Conservation (phyloP, 2,797 vertebrate species). For the Acanthurus tractus region DNA sequence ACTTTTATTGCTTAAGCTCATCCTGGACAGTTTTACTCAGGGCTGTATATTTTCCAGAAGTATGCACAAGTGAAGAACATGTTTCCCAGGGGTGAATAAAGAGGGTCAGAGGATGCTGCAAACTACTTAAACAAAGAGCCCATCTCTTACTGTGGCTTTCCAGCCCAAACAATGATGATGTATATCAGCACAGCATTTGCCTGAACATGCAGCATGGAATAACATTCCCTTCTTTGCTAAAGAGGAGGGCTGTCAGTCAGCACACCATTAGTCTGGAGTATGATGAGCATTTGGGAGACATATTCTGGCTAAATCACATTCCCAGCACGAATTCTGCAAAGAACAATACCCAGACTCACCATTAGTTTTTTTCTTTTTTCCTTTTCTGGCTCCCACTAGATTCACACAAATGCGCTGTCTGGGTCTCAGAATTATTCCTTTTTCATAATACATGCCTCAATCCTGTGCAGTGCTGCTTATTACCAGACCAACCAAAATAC, state of each 20-base stretch:
- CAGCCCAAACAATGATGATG: slow-evolving; percentile 11
- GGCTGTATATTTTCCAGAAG: slow-evolving; percentile 26
- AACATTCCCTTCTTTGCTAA: slow-evolving; percentile 31
- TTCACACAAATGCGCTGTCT: slow-evolving; percentile 21
- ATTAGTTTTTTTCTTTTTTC: slow-evolving; percentile 18
- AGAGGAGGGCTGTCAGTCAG: slow-evolving; percentile 26
- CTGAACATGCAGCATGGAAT: slow-evolving; percentile 23
- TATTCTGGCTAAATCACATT: slow-evolving; percentile 29
- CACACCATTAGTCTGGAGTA: slow-evolving; percentile 29
- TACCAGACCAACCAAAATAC: too few species aligned
- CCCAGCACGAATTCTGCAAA: slow-evolving; percentile 25
- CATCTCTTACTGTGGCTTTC: slow-evolving; percentile 23
- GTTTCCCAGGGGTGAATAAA: slow-evolving; percentile 10
- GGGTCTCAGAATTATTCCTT: slow-evolving; percentile 8
- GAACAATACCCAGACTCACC: slow-evolving; percentile 23
- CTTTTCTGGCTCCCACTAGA: slow-evolving; percentile 38
- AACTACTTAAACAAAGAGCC: slow-evolving; percentile 22
- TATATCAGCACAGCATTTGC: slow-evolving; percentile 1
- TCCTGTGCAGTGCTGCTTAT: background rate
- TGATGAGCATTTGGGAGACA: slow-evolving; percentile 19
- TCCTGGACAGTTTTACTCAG: slow-evolving; percentile 21
- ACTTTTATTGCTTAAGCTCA: slow-evolving; percentile 28
- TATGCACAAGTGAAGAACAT: slow-evolving; percentile 23
- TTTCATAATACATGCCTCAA: slow-evolving; percentile 18
- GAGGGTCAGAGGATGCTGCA: background rate